Base-by-base conservation (phyloP, 2,888 invertebrate species). In the Napeogenes sylphis region DNA sequence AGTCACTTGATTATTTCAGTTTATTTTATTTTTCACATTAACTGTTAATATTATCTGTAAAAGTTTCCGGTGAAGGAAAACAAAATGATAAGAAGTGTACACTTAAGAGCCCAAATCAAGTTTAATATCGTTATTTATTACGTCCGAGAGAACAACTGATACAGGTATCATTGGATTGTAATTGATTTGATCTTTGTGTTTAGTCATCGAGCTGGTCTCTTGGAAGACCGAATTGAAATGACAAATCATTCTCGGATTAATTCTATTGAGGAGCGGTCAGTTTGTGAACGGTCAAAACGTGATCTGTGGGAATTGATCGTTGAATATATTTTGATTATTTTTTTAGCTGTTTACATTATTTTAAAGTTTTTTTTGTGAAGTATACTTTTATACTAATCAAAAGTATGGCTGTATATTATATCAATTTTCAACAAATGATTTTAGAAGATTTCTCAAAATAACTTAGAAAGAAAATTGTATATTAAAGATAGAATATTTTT, bases 221-320 rank as follows among this genome's bases (percentile, higher is more conserved):
- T 57, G 57, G 53, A 76, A 71, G 66, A 71, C 75, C 68, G 64
- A 75, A 78, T 70, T 64, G 68, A 71, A 69, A 73, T 75, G 74
- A 77, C 77, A 76, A 78, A 75, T 76, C 74, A 71, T 70, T 67
- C 66, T 33, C 60, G 70, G 72, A 72, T 73, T 73, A 74, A 74
- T 71, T 71, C 70, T 65, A 69, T 71, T 68, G 68, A 73, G 64
- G 71, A 68, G 65, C 76, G 77, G 70, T 70, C 78, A 78, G 73
- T 73, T 66, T 71, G 75, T 72, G 71, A 73, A 68, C 68, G 71
- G 66, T 74, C 70, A 61, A 72, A 75, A 76, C 77, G 70, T 56
- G 73, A 71, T 70, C 75, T 79, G 75, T 82, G 84, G 77, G 83
- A 84, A 83, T 74, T 71, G 10, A 42, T 42, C 42, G 42, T 42